These are phyloP conservation scores for Drosophila malerkotliana DNA, from an alignment of 1,140 invertebrate genomes.

Conservation along the genomic window DNA sequence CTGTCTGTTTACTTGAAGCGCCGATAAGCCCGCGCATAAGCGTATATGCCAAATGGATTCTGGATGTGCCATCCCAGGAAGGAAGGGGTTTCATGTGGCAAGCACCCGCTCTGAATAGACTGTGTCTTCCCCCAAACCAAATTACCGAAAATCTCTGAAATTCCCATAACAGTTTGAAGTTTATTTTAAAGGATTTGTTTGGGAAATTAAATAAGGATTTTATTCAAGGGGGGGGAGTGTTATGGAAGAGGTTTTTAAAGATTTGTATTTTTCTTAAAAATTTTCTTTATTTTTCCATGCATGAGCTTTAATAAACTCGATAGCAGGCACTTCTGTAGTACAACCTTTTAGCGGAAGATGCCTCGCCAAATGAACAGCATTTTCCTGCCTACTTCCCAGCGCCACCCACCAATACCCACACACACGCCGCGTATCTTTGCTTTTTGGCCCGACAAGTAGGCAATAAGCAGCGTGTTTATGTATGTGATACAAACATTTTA, in stretches of 20 bases:
- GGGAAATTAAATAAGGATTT: not conserved
- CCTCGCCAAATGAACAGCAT: slow-evolving; percentile 60
- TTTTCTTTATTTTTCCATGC: slow-evolving; percentile 24
- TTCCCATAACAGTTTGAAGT: slow-evolving; percentile 22
- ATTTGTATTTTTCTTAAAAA: not conserved
- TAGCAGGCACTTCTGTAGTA: slow-evolving; percentile 23
- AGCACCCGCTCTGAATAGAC: slow-evolving; percentile 1
- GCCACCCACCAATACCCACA: not conserved
- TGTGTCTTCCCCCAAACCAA: not conserved
- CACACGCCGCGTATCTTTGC: slow-evolving; percentile 16
- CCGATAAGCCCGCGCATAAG: slow-evolving; percentile 71
- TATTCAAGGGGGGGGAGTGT: not conserved
- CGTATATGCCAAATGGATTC: slow-evolving; percentile 63
- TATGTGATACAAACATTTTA: slow-evolving; percentile 77
- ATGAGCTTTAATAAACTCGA: slow-evolving; percentile 48
- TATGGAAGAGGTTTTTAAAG: not conserved
- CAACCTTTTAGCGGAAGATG: slow-evolving; percentile 54
- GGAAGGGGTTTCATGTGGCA: slow-evolving; percentile 5
- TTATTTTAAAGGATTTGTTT: slow-evolving; percentile 6
- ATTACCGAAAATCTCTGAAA: slow-evolving; percentile 27
- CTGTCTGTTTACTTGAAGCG: slow-evolving; percentile 64
- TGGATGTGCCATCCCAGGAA: slow-evolving; percentile 15
- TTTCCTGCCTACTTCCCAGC: slow-evolving; percentile 23
- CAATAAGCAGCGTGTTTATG: slow-evolving; percentile 78
- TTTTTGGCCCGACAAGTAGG: slow-evolving; percentile 65